These are phyloP conservation scores for Spea hammondii DNA, from an alignment of 2,797 vertebrate species.

Conservation along the genomic window DNA sequence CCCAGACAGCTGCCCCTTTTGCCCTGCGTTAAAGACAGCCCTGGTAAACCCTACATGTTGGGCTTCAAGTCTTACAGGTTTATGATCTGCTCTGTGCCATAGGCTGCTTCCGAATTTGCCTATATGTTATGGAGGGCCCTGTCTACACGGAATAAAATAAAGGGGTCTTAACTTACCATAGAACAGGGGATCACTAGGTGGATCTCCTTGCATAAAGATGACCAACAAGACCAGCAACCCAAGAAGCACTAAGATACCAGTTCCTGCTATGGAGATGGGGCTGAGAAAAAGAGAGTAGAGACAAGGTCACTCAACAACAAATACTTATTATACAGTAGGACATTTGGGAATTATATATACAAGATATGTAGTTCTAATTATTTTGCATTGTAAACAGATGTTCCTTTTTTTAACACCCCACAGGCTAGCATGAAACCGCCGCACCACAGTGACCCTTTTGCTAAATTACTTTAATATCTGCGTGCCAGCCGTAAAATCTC, in stretches of 20 bases:
- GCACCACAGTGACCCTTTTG: background rate
- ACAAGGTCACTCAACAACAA: background rate
- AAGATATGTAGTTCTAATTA: background rate
- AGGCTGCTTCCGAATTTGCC: too few species aligned
- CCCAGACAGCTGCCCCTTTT: too few species aligned
- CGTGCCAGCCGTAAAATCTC: background rate
- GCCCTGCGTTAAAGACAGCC: too few species aligned
- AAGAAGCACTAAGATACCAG: slow-evolving; percentile 64
- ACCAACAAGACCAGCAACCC: slow-evolving; percentile 68
- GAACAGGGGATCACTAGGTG: slow-evolving; percentile 76
- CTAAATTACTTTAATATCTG: background rate
- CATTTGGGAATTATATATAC: too few species aligned
- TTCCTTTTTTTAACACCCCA: background rate
- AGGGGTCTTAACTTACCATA: slow-evolving; percentile 68
- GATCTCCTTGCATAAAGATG: slow-evolving; percentile 65
- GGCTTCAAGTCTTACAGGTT: too few species aligned
- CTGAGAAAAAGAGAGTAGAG: slow-evolving; percentile 42
- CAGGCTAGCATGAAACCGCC: too few species aligned
- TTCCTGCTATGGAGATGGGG: slow-evolving; percentile 63
- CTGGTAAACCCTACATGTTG: too few species aligned
- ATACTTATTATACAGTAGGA: background rate
- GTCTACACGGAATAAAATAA: background rate
- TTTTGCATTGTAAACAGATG: too few species aligned
- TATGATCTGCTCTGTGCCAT: too few species aligned
- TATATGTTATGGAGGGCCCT: too few species aligned